These are phyloP conservation scores for Silvanus unidentatus DNA, from an alignment of 2,888 invertebrate genomes.

Conservation along the genomic window DNA sequence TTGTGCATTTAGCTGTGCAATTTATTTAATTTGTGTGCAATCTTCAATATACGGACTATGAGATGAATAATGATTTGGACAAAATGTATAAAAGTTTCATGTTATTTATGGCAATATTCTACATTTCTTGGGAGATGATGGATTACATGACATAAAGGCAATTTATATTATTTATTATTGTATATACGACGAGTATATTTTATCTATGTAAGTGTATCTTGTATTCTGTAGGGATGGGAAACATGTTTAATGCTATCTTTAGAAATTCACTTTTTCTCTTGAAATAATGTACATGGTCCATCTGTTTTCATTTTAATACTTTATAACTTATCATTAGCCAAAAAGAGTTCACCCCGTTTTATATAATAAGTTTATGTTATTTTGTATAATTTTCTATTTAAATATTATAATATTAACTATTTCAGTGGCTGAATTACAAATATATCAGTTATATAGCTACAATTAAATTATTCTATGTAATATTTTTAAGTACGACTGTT, in stretches of 20 bases:
- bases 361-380: too few species aligned
- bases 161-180: constrained; percentile 14
- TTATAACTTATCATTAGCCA: constrained; percentile 1
- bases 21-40: constrained; percentile 20
- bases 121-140: neutral
- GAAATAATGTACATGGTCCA: constrained; percentile 21
- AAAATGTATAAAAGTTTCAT: constrained; percentile 16
- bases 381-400: too few species aligned
- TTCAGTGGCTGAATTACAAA: too few species aligned
- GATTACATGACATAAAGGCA: constrained; percentile 16
- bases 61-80: constrained; percentile 18
- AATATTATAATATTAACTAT: too few species aligned
- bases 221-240: constrained; percentile 16
- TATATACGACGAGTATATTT: neutral
- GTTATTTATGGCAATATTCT: constrained; percentile 6
- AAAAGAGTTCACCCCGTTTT: too few species aligned
- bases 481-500: too few species aligned
- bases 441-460: too few species aligned
- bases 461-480: too few species aligned
- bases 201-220: constrained; percentile 1
- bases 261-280: constrained; percentile 5
- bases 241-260: constrained; percentile 8
- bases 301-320: constrained; percentile 10
- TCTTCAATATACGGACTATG: constrained; percentile 11
- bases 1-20: constrained; percentile 37